Conservation (phyloP, 2,888 invertebrate species). For the Panorpa germanica region DNA sequence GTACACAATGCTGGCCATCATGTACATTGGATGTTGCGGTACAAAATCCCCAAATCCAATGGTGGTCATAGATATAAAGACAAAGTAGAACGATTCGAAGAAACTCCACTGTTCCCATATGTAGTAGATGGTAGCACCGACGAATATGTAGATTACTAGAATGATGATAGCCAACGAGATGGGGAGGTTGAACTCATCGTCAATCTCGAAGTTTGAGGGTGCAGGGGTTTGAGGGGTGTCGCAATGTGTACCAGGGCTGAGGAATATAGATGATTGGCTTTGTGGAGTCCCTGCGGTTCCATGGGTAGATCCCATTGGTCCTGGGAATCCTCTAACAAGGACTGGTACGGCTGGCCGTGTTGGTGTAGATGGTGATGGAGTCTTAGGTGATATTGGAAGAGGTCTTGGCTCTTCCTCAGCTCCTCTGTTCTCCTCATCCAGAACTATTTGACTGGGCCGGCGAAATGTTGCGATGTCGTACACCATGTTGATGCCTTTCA, state of each 20-base stretch:
- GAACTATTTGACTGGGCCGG: slow-evolving; percentile 44
- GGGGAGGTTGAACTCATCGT: slow-evolving; percentile 89
- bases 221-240: slow-evolving; percentile 55
- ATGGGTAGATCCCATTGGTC: slow-evolving; percentile 17
- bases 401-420: slow-evolving; percentile 18
- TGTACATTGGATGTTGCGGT: slow-evolving; percentile 68
- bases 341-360: slow-evolving; percentile 6
- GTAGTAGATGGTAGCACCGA: slow-evolving; percentile 67
- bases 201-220: slow-evolving; percentile 58
- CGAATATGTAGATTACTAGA: slow-evolving; percentile 66
- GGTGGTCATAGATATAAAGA: slow-evolving; percentile 92
- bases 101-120: slow-evolving; percentile 74
- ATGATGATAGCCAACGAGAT: slow-evolving; percentile 75
- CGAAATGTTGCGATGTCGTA: slow-evolving; percentile 62
- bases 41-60: slow-evolving; percentile 93
- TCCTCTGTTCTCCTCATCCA: slow-evolving; percentile 29
- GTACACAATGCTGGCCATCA: slow-evolving; percentile 85
- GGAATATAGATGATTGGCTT: slow-evolving; percentile 16
- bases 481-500: slow-evolving; percentile 65
- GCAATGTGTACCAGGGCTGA: slow-evolving; percentile 14
- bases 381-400: slow-evolving; percentile 27
- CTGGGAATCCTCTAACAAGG: too few species aligned
- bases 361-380: slow-evolving; percentile 15
- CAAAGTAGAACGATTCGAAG: slow-evolving; percentile 89
- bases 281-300: slow-evolving; percentile 19